Evolutionary conservation across 2,888 invertebrate species (phyloP), one percentile per base, ranked within the genome.

Genomic region (Melanostoma scalare): DNA sequence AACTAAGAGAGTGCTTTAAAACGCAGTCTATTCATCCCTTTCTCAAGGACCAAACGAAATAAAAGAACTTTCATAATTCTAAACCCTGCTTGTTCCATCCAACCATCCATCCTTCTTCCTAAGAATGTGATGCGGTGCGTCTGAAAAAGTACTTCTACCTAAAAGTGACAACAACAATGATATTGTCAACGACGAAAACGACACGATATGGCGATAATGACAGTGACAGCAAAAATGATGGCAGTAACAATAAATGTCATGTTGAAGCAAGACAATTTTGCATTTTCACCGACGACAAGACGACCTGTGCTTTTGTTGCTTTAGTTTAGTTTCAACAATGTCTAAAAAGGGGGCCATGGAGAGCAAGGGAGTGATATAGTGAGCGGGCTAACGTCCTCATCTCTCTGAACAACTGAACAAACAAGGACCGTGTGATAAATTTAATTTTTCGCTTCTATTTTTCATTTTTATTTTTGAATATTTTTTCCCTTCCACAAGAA

Each of bases 181-280:
- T 50, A 72, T 73, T 61, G 78, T 61, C 65, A 55, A 73, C 74
- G 42, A 88, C 88, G 86, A 88, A 85, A 71, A 60, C 35, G 53
- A 79, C 80, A 75, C 63, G 84, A 88, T 87, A 86, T 88, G 87
- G 88, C 88, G 88, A 87, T 86, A 86, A 81, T 85, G 86, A 79
- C 85, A 85, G 78, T 82, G 79, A 75, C 85, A 81, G 76, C 85
- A 77, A 74, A 84, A 84, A 84, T 79, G 84, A 84, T 86, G 88
- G 86, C 89, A 88, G 87, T 88, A 87, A 89, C 89, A 89, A 89
- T 89, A 89, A 89, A 89, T 87, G 89, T 89, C 89, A 89, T 89
- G 88, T 88, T 87, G 87, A 86, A 87, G 74, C 77, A 67, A 86
- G 85, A 85, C 81, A 86, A 85, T 81, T 86, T 86, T 86, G 86